These are phyloP conservation scores for Melospiza georgiana DNA, from an alignment of 2,113 vertebrate species.

Conservation along the genomic window DNA sequence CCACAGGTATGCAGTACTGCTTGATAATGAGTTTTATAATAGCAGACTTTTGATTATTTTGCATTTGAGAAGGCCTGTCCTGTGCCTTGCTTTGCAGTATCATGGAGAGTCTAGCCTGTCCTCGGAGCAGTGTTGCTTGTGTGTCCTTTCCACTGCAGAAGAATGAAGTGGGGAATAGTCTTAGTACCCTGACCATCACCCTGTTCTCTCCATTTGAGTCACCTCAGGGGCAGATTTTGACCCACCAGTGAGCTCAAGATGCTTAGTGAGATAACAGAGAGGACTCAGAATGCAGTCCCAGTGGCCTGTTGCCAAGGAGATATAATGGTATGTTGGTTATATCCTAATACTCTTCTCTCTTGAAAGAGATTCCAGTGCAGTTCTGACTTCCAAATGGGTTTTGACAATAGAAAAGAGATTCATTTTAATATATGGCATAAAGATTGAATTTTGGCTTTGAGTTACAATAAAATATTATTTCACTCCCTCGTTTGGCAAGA, in stretches of 20 bases:
- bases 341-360: not conserved
- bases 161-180: not conserved
- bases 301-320: not conserved
- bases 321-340: not conserved
- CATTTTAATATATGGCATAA: not conserved
- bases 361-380: not conserved
- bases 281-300: not conserved
- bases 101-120: not conserved
- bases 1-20: not conserved
- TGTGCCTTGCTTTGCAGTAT: not conserved
- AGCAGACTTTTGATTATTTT: not conserved
- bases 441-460: not conserved
- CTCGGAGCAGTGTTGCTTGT: not conserved
- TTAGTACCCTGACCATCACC: not conserved
- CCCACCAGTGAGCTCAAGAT: not conserved
- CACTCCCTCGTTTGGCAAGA: not conserved
- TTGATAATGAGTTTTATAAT: not conserved
- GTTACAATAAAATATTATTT: not conserved
- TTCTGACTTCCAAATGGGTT: not conserved
- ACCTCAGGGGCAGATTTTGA: not conserved
- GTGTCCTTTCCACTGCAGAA: not conserved
- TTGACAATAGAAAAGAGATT: not conserved
- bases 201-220: not conserved
- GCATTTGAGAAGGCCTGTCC: not conserved
- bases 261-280: not conserved